A percentile compares a stretch with the other conserved stretches of the same genome.
Evolutionary conservation across 1,140 invertebrate genomes (phyloP).

Genomic region (Adelges cooleyi): DNA sequence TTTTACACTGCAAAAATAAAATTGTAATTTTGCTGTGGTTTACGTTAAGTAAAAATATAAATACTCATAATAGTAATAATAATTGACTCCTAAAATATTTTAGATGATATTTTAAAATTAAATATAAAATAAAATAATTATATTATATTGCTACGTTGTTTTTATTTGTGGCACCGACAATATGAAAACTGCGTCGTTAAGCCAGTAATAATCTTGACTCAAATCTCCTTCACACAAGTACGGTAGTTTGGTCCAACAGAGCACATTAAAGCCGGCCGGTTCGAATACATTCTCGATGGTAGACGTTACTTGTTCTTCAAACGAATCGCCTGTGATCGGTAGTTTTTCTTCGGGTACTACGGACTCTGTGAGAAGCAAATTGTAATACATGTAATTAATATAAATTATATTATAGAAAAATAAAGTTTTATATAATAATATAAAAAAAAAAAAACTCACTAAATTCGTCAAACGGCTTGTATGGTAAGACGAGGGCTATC

Average conservation of each 20-base stretch:
- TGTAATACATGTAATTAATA: not conserved
- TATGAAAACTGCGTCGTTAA: slow-evolving; percentile 74
- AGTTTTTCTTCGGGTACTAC: slow-evolving; percentile 53
- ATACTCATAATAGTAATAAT: too few species aligned
- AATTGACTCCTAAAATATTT: too few species aligned
- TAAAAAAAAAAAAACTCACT: slow-evolving; percentile 39
- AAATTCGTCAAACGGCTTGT: slow-evolving; percentile 79
- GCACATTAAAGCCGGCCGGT: slow-evolving; percentile 58
- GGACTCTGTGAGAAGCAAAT: not conserved
- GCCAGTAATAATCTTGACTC: slow-evolving; percentile 79
- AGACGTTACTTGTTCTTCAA: slow-evolving; percentile 66
- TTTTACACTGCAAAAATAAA: too few species aligned
- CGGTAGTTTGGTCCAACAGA: slow-evolving; percentile 69
- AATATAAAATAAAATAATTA: too few species aligned
- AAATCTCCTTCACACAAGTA: slow-evolving; percentile 92
- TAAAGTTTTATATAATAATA: not conserved
- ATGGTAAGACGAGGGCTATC: slow-evolving; percentile 76
- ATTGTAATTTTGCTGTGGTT: too few species aligned
- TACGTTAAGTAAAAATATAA: too few species aligned
- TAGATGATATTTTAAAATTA: too few species aligned
- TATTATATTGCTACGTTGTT: too few species aligned
- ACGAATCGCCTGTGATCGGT: slow-evolving; percentile 52
- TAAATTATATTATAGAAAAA: not conserved
- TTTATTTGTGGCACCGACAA: not conserved
- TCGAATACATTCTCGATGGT: slow-evolving; percentile 57